A percentile compares a stretch with the other conserved stretches of the same genome.
Conservation (phyloP, 2,113 vertebrate species). For the Malurus alboscapulatus region DNA sequence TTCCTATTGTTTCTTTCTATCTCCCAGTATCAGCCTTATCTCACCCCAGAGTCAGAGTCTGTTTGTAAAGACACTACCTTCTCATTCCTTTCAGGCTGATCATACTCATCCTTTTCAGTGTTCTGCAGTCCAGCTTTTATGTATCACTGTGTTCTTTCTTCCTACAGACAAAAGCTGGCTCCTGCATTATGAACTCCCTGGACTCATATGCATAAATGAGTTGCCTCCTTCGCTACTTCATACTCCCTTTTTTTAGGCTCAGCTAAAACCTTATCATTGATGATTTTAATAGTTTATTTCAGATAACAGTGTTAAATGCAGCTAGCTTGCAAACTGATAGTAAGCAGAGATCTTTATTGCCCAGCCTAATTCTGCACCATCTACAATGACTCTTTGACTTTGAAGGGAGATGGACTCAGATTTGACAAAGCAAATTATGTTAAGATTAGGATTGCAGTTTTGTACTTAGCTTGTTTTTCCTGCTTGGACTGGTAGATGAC, state of each 20-base stretch:
- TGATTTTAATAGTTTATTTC: not conserved
- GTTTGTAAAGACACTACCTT: too few species aligned
- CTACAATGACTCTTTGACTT: not conserved
- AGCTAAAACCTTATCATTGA: not conserved
- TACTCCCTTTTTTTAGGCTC: not conserved
- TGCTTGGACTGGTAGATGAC: not conserved
- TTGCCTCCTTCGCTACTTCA: not conserved
- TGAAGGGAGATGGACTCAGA: not conserved
- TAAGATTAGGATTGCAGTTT: not conserved
- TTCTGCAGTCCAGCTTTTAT: not conserved
- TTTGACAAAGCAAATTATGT: not conserved
- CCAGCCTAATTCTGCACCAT: not conserved
- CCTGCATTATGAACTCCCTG: not conserved
- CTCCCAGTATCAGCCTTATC: too few species aligned
- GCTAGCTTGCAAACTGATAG: not conserved
- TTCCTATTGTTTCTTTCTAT: too few species aligned
- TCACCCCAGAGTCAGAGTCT: too few species aligned
- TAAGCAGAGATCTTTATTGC: not conserved
- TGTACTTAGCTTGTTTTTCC: not conserved
- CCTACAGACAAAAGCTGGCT: not conserved
- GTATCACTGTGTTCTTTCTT: not conserved
- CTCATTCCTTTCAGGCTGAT: not conserved
- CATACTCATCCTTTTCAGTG: not conserved
- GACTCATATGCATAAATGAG: not conserved
- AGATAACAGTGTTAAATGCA: not conserved